Evolutionary conservation across 2,113 vertebrate species (phyloP).

Genomic region (Phrynosoma blainvillii): DNA sequence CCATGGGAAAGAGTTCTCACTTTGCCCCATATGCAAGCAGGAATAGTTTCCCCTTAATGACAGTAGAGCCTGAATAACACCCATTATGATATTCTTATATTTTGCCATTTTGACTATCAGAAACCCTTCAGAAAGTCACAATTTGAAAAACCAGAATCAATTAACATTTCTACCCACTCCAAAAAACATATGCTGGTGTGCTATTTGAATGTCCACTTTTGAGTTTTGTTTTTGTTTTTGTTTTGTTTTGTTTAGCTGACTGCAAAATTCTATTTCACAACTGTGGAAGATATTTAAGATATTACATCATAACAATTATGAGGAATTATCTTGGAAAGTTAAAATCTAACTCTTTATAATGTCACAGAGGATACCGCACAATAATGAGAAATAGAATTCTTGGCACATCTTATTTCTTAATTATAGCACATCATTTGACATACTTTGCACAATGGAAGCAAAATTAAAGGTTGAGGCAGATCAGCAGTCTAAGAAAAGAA

Average conservation of each 20-base stretch:
- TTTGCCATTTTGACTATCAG: not conserved
- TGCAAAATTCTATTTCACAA: not conserved
- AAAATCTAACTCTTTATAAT: constrained; percentile 27
- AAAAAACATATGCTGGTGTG: not conserved
- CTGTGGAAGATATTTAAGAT: not conserved
- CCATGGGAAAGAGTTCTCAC: not conserved
- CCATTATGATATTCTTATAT: not conserved
- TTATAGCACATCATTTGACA: constrained; percentile 19
- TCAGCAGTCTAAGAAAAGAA: not conserved
- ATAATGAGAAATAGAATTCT: not conserved
- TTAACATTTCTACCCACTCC: not conserved
- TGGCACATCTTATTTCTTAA: constrained; percentile 33
- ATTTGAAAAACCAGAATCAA: not conserved
- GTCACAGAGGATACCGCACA: not conserved
- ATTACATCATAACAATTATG: not conserved
- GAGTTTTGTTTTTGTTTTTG: too few relatives aligned
- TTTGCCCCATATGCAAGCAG: too few relatives aligned
- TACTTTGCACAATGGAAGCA: constrained; percentile 22
- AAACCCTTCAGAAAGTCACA: not conserved
- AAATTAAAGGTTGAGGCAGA: constrained; percentile 23
- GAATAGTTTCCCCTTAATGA: not conserved
- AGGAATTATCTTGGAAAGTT: not conserved
- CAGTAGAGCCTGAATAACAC: not conserved
- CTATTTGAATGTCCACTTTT: not conserved
- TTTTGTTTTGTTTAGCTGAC: not conserved